Evolutionary conservation across 2,797 vertebrate genomes (phyloP), one percentile per base, ranked within the genome.

Genomic region (Merluccius polli): DNA sequence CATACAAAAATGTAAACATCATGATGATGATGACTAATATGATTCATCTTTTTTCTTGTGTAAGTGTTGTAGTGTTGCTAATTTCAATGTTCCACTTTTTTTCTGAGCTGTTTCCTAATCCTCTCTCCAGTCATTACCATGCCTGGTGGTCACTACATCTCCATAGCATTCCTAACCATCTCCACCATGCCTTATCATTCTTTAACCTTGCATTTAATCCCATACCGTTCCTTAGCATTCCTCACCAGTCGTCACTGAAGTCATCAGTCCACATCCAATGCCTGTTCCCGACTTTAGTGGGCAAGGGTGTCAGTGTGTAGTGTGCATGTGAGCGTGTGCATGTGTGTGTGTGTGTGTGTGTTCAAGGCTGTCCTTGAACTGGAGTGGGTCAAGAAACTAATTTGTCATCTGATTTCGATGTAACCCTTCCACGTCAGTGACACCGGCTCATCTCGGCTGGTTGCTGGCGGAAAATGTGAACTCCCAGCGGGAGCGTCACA

Each of bases 351-450:
- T 59, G 2, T 59, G 52, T 59, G 52, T 59, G 15, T 85, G 73
- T 76, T 77, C 76, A 73, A 41, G 31, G 71, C 78, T 87, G 89
- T 91, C 91, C 88, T 92, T 92, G 91, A 92, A 85, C 87, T 68
- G 9, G 72, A 77, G 65, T 73, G 77, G 89, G 84, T 91, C 87
- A 87, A 85, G 81, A 92, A 93, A 89, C 79, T 84, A 87, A 90
- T 93, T 90, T 90, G 89, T 89, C 87, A 85, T 87, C 80, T 90
- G 87, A 86, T 91, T 92, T 89, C 59, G 72, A 84, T 79, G 73
- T 79, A 73, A 84, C 84, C 80, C 74, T 67, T 80, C 75, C 73
- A 75, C 84, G 87, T 81, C 85, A 82, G 48, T 73, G 81, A 74
- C 88, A 85, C 78, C 27, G 78, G 88, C 89, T 86, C 71, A 73